Base-by-base conservation (phyloP, 2,888 invertebrate genomes). In the Hydrotaea cyrtoneurina region DNA sequence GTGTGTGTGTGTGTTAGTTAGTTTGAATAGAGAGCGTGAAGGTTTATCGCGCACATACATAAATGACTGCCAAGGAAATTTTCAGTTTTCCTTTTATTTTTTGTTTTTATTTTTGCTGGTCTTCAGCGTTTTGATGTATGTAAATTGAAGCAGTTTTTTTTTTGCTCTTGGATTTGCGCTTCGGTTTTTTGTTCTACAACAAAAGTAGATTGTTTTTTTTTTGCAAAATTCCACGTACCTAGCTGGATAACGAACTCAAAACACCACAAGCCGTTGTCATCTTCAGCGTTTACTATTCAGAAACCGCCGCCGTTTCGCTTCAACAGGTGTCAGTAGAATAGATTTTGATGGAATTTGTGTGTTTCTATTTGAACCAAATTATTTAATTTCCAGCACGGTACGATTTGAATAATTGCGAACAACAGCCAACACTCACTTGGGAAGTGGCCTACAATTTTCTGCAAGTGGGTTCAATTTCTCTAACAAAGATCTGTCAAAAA, bases 111-210 rank as follows among this genome's bases (percentile, higher is more conserved):
- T 59, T 26, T 11, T 46, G 19, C 2, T 39, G 10, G 39, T 66
- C 69, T 66, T n/a, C 5, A 21, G 66, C 10, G 46, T 46, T 69
- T 69, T 69, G 46, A 69, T 43, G 69, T 69, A 69, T 69, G 69
- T 46, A 69, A 69, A 69, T 69, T 69, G 69, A 69, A 19, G 21
- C 46, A 69, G 69, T 69, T 43, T 66, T 21, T 39, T 39, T 39
- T 36, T 36, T 8, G 3, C 8, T 8, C 36, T n/a, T 31, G 31
- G 11, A 39, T 39, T 39, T 46, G 0, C 39, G 46, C 17, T 64
- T 64, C 23, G 43, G 43, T 69, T 43, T 21, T 43, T n/a, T n/a
- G n/a, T n/a, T n/a, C n/a, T 69, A 23, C 15, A 59, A 0, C 15
- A 59, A 23, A 13, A 23, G 13, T 8, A 26, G 13, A 5, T 57